Conservation (phyloP, 2,113 vertebrate species). For the Microcebus tavaratra region DNA sequence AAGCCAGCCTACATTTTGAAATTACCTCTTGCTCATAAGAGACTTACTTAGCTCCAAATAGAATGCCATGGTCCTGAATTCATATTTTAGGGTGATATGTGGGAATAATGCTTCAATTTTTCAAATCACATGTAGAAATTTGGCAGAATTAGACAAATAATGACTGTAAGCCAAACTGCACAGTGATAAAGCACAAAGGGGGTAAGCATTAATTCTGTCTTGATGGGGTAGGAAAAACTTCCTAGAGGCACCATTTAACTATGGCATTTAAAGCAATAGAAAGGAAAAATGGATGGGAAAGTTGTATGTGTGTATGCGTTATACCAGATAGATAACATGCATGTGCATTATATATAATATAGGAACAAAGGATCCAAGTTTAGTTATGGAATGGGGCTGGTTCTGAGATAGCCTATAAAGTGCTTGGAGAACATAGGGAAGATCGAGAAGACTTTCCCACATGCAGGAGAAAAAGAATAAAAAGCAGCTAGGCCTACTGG, state of each 20-base stretch:
- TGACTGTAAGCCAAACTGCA: background rate
- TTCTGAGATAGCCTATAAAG: background rate
- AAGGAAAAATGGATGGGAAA: background rate
- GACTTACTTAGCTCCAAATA: background rate
- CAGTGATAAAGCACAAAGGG: background rate
- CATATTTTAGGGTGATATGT: background rate
- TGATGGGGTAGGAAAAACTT: background rate
- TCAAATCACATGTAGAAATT: background rate
- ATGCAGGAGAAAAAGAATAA: background rate
- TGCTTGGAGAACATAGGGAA: background rate
- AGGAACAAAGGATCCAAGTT: background rate
- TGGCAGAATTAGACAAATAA: background rate
- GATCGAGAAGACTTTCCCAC: background rate
- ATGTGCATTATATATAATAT: background rate
- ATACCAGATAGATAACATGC: background rate
- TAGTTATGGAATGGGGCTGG: background rate
- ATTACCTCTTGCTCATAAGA: background rate
- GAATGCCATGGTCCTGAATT: background rate
- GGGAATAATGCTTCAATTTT: background rate
- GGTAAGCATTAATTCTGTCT: background rate
- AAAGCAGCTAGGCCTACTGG: background rate
- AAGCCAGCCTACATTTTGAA: background rate
- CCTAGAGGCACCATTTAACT: background rate
- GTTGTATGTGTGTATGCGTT: background rate
- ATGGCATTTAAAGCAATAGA: background rate